phyloP scores from a whole-genome alignment of 2,797 vertebrate genomes.

The Trachurus trachurus region DNA sequence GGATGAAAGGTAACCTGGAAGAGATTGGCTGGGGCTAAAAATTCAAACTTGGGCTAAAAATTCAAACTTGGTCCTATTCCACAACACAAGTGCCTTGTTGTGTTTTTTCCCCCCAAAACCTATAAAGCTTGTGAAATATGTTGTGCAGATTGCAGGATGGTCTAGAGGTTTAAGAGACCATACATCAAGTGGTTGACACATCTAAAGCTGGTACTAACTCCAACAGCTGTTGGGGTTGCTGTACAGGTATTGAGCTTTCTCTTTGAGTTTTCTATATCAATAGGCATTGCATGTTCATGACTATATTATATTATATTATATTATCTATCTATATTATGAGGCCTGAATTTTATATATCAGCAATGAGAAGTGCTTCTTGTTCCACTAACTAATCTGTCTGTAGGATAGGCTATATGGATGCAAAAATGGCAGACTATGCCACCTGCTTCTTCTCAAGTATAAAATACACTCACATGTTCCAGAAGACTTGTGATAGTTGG shows the following conservation, averaged over 20 bases:
- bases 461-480: background rate
- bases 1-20: background rate
- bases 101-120: too few species aligned
- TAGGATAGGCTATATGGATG: background rate
- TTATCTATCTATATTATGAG: too few species aligned
- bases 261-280: background rate
- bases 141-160: background rate
- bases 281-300: background rate
- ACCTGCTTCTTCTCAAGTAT: background rate
- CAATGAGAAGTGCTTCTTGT: background rate
- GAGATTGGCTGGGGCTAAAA: background rate
- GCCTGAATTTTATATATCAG: background rate
- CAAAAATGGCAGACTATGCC: background rate
- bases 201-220: background rate
- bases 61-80: background rate
- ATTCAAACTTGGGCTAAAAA: background rate
- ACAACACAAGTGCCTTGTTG: background rate
- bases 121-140: background rate
- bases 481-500: background rate
- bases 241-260: background rate
- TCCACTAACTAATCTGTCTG: background rate
- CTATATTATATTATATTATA: too few species aligned
- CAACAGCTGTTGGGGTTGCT: background rate
- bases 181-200: background rate
- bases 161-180: background rate